Base-by-base conservation (phyloP, 2,888 invertebrate species). In the Pasiphila rectangulata region DNA sequence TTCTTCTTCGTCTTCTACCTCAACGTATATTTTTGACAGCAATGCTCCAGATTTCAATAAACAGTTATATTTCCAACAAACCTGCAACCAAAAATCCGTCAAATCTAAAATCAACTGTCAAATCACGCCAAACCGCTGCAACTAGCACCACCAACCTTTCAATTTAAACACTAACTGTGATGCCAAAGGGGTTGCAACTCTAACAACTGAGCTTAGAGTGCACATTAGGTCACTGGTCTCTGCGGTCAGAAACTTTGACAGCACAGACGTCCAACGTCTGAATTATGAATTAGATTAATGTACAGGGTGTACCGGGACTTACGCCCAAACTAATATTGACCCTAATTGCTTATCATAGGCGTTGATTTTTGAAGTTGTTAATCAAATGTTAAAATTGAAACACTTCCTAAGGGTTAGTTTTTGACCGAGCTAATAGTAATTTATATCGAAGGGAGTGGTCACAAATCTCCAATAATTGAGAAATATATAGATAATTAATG, bases 241-340 rank as follows among this genome's bases (percentile, higher is more conserved):
- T 40, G 15, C 25, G 39, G 39, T 49, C 54, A 50, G 34, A 38
- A 61, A 67, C 56, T 67, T 67, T 61, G 66, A 64, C 61, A 58
- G 56, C 41, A 56, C 44, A 36, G 48, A 59, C 44, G 51, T 46
- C 51, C 45, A 59, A 61, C 63, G 59, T 57, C 48, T 52, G 44
- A 53, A 46, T 55, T 55, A 55, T 46, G 25, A 52, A 39, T 51
- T 16, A 36, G 32, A 32, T 16, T 41, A 34, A 27, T 32, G 15
- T 20, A 43, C 17, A 46, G 40, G 40, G 20, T 46, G 35, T 4
- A 13, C 4, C 9, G 10, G 17, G 7, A 24, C 17, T 17, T n/a
- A n/a, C 35, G 15, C 15, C 17, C 9, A 17, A 30, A 16, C 30
- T 17, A 30, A 30, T 16, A 15, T 30, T 30, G 24, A 16, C 30